Percentiles rank a stretch among this genome's conserved stretches.
phyloP scores from a whole-genome alignment of 2,888 invertebrate genomes.

The Erpobdella octoculata region DNA sequence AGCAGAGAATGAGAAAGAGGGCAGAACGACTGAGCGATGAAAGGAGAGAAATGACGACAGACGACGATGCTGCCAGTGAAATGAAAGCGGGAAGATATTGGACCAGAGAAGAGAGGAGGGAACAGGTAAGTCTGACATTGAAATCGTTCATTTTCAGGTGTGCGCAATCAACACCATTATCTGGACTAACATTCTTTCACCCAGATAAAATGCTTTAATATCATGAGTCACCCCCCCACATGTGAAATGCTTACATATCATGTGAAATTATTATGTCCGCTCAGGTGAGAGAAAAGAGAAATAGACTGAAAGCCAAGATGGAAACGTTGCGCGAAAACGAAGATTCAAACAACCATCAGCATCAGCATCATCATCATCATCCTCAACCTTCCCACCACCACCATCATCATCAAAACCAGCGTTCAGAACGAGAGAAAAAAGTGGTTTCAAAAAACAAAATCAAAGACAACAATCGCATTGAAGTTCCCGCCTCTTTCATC shows the following conservation, averaged over 20 bases:
- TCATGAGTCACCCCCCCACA: too few species aligned
- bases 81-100: slow-evolving; percentile 13
- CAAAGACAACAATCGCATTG: not conserved
- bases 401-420: not conserved
- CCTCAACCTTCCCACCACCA: too few species aligned
- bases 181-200: too few species aligned
- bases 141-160: not conserved
- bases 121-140: not conserved
- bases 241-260: not conserved
- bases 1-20: not conserved
- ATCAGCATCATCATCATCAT: not conserved
- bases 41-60: slow-evolving; percentile 1
- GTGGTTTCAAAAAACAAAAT: not conserved
- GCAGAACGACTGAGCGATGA: not conserved
- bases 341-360: not conserved
- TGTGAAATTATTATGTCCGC: not conserved
- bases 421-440: not conserved
- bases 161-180: too few species aligned
- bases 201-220: too few species aligned
- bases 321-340: not conserved
- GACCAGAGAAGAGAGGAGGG: slow-evolving; percentile 8
- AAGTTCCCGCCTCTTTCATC: not conserved
- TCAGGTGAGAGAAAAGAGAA: slow-evolving; percentile 11
- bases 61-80: not conserved
- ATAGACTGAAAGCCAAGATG: slow-evolving; percentile 7